Conservation (phyloP, 2,797 vertebrate genomes). For the Anabacerthia variegaticeps region DNA sequence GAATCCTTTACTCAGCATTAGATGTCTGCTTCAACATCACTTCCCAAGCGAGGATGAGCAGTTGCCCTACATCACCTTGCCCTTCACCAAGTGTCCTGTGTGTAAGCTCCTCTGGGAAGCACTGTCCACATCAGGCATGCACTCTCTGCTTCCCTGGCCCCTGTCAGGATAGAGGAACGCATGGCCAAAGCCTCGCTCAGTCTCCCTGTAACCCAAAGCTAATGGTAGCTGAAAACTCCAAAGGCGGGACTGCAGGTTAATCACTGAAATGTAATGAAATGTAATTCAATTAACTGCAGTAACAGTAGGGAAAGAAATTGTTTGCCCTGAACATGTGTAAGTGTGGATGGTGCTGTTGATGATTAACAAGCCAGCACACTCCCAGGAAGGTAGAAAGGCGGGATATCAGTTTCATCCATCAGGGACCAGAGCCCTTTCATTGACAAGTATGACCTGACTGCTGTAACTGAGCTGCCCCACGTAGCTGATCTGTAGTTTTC, state of each 20-base stretch:
- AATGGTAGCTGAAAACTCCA: background rate
- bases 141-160: background rate
- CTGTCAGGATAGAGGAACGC: background rate
- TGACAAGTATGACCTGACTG: conserved; percentile 27
- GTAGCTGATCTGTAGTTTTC: background rate
- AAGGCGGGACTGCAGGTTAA: conserved; percentile 14
- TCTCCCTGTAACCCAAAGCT: background rate
- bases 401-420: conserved; percentile 10
- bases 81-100: fast-evolving
- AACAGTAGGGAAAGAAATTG: background rate
- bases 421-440: background rate
- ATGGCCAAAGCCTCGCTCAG: background rate
- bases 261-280: conserved; percentile 6
- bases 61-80: background rate
- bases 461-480: background rate
- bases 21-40: background rate
- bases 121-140: background rate
- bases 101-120: background rate
- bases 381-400: background rate
- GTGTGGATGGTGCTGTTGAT: background rate
- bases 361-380: background rate
- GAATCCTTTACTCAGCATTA: background rate
- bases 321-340: background rate
- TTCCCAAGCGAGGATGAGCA: background rate
- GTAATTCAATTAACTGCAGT: conserved; percentile 42